Base-by-base conservation (phyloP, 2,113 vertebrate genomes). In the Perca schrenkii region DNA sequence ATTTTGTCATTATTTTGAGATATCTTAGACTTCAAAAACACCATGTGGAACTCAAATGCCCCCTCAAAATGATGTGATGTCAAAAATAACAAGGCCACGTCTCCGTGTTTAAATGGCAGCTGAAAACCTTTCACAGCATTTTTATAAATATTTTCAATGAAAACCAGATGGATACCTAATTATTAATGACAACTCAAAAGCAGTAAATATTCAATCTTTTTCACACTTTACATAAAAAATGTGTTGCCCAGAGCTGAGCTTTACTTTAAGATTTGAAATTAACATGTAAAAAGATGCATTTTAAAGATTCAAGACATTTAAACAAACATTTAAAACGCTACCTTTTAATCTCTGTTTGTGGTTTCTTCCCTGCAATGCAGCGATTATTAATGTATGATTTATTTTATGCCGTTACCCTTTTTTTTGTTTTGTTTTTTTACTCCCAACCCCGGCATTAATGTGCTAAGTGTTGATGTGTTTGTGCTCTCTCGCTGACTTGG, bases 391-490 rank as follows among this genome's bases (percentile, higher is more conserved):
- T 79, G 72, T 11, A 75, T 80, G 66, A 77, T 61, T 83, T 56
- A 34, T 54, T 67, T 72, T 61, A 58, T 69, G 69, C 47, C 6
- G 25, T 60, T 85, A 58, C 54, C 21, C 74, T 49, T 47, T 8
- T 8, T 40, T 8, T 40, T 25, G 1, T 25, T 25, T 25, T 25
- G 1, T 34, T 34, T 43, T 40, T 2, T 62, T 47, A 25, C 64
- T 80, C 34, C 71, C 50, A 66, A 7, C 68, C 62, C 3, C 10
- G 10, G n/a, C 82, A 77, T 86, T 80, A 86, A 86, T 76, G 62
- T 70, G 62, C 77, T 50, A 73, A 74, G 54, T 86, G 80, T 84
- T 85, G 79, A 69, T 52, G n/a, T 87, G 80, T 88, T 82, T 87
- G 73, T n/a, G 47, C 58, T 80, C 76, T 63, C 74, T 82, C 14